These are phyloP conservation scores for Zosterops borbonicus DNA, from an alignment of 2,113 vertebrate genomes.

Conservation along the genomic window DNA sequence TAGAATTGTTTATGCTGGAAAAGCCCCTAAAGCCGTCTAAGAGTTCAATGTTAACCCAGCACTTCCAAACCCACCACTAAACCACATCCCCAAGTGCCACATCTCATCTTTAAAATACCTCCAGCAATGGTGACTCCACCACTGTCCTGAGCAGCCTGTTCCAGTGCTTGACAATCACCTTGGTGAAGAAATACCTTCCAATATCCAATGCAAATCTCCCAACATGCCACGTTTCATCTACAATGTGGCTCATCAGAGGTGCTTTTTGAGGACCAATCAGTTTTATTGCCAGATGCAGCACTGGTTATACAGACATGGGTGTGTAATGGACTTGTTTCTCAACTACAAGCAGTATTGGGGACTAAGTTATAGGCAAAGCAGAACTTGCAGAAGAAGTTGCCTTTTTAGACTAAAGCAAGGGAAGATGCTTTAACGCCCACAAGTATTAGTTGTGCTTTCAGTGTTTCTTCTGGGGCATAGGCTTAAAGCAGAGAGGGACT, in stretches of 20 bases:
- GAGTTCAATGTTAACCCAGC: background rate
- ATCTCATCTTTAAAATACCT: background rate
- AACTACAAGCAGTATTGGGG: background rate
- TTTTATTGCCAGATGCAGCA: background rate
- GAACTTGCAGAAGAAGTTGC: background rate
- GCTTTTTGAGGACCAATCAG: fast-evolving
- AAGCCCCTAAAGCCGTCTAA: background rate
- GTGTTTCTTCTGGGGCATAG: background rate
- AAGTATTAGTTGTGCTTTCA: background rate
- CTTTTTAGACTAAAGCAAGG: background rate
- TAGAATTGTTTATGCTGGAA: background rate
- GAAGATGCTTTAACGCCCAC: background rate
- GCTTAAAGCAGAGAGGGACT: background rate
- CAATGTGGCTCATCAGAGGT: fast-evolving
- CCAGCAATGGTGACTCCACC: background rate
- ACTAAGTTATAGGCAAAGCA: background rate
- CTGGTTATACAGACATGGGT: fast-evolving
- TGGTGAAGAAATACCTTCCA: background rate
- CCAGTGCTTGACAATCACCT: background rate
- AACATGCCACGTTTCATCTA: background rate
- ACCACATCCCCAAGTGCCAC: fast-evolving
- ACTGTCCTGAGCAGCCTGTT: background rate
- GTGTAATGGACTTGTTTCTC: background rate
- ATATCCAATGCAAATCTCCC: background rate
- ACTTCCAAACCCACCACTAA: background rate